Evolutionary conservation across 2,113 vertebrate species (phyloP), one percentile per base, ranked within the genome.

Genomic region (Hyperoodon ampullatus): DNA sequence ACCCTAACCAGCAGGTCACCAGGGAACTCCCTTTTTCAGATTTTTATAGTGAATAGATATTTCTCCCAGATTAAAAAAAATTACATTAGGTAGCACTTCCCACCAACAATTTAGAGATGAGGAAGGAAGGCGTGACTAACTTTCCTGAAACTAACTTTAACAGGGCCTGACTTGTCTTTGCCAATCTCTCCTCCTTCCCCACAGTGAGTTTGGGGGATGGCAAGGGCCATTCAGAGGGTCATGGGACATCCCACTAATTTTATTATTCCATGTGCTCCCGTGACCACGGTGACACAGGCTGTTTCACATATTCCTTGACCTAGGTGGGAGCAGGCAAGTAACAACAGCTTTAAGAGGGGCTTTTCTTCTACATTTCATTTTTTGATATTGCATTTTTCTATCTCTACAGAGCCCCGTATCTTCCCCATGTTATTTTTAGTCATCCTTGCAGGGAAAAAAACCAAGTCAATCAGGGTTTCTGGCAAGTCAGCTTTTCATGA

Each of bases 401-500:
- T 93, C 96, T 87, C 60, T 85, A 72, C 55, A 92, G 63, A 91
- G 92, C 88, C 95, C 92, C 44, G 55, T 95, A 96, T 53, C 81
- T 96, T 91, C 96, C 97, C 95, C 58, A 21, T 5, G n/a, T 95
- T 98, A 98, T 98, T 98, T 98, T 98, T 97, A 98, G 77, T 94
- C 66, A 83, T 98, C 88, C 86, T 93, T 26, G 19, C 66, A 65
- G 78, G 55, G 55, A 65, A 19, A 94, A 97, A 97, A 72, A 93
- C 95, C 96, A 98, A 98, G 96, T 93, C 98, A 97, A 95, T 98
- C 97, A 96, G 81, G 96, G 96, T 97, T 98, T 96, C 95, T 97
- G 93, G 98, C 95, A 93, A 96, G 97, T 96, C 97, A 98, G 98
- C 95, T 97, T 98, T 98, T 98, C 96, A 98, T 97, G 95, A 98